Conservation (phyloP, 2,888 invertebrate genomes). For the Eupithecia tripunctaria region DNA sequence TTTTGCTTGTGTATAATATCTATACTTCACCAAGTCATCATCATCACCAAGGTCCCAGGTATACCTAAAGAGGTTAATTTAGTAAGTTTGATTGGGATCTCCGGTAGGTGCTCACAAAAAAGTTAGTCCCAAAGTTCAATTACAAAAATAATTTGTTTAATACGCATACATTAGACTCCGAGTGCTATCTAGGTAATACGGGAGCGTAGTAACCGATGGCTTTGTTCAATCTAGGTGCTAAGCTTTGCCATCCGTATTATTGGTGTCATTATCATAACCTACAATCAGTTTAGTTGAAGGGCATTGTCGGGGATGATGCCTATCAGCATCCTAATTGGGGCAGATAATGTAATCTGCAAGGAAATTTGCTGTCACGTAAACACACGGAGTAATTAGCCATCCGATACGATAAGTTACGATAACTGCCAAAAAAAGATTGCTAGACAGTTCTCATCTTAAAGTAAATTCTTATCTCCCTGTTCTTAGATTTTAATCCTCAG, state of each 20-base stretch:
- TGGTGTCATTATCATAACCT: background rate
- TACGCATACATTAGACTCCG: background rate
- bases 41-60: no score
- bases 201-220: background rate
- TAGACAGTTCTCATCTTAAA: background rate
- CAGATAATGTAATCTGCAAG: constrained; percentile 2
- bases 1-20: background rate
- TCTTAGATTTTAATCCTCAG: background rate
- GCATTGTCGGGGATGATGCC: background rate
- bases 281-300: background rate
- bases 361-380: background rate
- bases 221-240: background rate
- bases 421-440: background rate
- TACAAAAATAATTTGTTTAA: no score
- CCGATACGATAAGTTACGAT: background rate
- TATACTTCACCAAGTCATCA: no score
- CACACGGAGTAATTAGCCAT: background rate
- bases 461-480: background rate
- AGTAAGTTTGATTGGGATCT: background rate
- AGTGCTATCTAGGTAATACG: background rate
- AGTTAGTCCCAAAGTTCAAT: background rate
- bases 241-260: background rate
- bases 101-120: no score
- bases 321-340: background rate
- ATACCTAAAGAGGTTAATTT: background rate